These are phyloP conservation scores for Excalfactoria chinensis DNA, from an alignment of 2,113 vertebrate species.

Conservation along the genomic window DNA sequence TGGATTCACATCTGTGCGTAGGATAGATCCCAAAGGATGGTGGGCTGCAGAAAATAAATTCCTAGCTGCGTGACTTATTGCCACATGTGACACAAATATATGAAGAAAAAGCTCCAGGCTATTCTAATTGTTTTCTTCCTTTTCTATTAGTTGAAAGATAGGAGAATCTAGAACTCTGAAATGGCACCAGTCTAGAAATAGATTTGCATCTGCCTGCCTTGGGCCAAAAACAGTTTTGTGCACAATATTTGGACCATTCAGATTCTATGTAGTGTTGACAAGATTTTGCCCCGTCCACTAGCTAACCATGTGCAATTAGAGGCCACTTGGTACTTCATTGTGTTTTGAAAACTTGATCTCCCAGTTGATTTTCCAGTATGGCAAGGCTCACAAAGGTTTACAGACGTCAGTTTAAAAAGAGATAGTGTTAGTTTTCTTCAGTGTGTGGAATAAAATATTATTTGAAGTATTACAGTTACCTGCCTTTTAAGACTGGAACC, in stretches of 20 bases:
- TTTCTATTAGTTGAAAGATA: neutral
- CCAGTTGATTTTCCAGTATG: neutral
- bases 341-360: neutral
- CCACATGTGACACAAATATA: neutral
- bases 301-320: neutral
- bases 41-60: neutral
- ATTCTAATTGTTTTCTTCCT: neutral
- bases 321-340: neutral
- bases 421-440: neutral
- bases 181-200: neutral
- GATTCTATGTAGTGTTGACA: neutral
- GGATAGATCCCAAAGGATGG: neutral
- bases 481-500: neutral
- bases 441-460: neutral
- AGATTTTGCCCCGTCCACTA: neutral
- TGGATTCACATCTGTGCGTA: neutral
- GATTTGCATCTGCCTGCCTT: neutral
- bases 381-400: neutral
- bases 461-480: neutral
- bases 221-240: neutral
- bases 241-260: fast-evolving
- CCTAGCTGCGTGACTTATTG: neutral
- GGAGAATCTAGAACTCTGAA: neutral
- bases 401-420: neutral
- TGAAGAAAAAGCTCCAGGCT: neutral